These are phyloP conservation scores for Crepidodera aurea DNA, from an alignment of 2,888 invertebrate species.

Conservation along the genomic window DNA sequence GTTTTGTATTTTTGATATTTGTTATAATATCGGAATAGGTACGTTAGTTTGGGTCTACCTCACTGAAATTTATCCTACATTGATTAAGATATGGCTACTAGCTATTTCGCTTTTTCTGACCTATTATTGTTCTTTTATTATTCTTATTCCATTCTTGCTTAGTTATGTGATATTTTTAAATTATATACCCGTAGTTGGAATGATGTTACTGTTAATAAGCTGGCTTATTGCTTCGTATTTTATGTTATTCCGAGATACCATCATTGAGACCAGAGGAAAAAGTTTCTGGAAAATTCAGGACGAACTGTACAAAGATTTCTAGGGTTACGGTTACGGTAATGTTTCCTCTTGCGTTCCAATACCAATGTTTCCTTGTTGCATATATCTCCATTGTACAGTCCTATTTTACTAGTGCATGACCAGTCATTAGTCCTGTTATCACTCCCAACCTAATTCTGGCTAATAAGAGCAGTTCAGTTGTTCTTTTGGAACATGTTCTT, in stretches of 20 bases:
- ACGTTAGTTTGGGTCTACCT: background rate
- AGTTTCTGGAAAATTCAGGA: conserved; percentile 3
- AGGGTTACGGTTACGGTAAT: background rate
- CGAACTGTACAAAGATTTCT: background rate
- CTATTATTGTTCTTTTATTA: background rate
- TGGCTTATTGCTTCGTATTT: background rate
- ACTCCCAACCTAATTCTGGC: too few species aligned
- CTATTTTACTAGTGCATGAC: too few species aligned
- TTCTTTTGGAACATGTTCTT: too few species aligned
- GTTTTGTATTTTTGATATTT: background rate
- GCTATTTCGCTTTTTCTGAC: background rate
- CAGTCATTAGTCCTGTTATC: too few species aligned
- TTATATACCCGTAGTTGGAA: background rate
- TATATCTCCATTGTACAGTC: too few species aligned
- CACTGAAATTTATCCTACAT: background rate
- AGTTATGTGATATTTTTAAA: background rate
- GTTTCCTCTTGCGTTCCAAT: too few species aligned
- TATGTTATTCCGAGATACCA: background rate
- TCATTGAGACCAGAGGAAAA: background rate
- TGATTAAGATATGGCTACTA: background rate
- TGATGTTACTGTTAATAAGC: background rate
- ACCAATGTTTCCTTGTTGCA: too few species aligned
- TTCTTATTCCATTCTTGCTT: background rate
- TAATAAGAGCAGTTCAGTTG: too few species aligned
- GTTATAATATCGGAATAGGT: background rate